Evolutionary conservation across 1,140 invertebrate species (phyloP), one percentile per base, ranked within the genome.

Genomic region (Panagrolaimus sp.): DNA sequence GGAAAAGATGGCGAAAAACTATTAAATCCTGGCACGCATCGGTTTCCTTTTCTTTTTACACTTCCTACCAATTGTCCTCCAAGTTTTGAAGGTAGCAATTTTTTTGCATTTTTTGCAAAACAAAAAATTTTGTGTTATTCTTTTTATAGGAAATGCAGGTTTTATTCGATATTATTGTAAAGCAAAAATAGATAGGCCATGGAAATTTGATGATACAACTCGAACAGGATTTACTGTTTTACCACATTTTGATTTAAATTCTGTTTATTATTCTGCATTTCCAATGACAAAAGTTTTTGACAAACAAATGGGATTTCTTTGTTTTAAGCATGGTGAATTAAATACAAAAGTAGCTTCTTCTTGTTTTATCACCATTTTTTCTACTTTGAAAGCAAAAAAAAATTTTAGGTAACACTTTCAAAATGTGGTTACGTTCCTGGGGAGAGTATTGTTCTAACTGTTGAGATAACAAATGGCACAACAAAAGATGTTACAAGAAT

Each of bases 131-230:
- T n/a, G n/a, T n/a, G 27, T 27, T 25, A 13, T n/a, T 11, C 20
- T 57, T 20, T 25, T 65, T 67, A 14, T 31, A 67, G 66, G 66
- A 9, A 67, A 20, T 23, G 48, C 71, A 5, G 68, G 69, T 23
- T 70, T 70, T 43, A 71, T 70, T 57, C 69, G 69, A 20, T 70
- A 70, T 25, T 44, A 25, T 14, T 72, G 25, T 16, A 70, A 68
- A 68, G 68, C 67, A 46, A 70, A 70, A 51, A 70, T 70, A 27
- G 69, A 70, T 42, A 16, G 69, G n/a, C 69, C 69, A 27, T 70
- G 68, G 69, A 31, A 71, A 20, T 57, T 70, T 45, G 69, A 70
- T 45, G 42, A 70, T 20, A 47, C 20, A 25, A 53, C 25, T 9
- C 31, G 23, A 13, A 14, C 23, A 14, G 68, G 31, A 23, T 70